Evolutionary conservation across 2,797 vertebrate species (phyloP), one percentile per base, ranked within the genome.

Genomic region (Macrochelys suwanniensis): DNA sequence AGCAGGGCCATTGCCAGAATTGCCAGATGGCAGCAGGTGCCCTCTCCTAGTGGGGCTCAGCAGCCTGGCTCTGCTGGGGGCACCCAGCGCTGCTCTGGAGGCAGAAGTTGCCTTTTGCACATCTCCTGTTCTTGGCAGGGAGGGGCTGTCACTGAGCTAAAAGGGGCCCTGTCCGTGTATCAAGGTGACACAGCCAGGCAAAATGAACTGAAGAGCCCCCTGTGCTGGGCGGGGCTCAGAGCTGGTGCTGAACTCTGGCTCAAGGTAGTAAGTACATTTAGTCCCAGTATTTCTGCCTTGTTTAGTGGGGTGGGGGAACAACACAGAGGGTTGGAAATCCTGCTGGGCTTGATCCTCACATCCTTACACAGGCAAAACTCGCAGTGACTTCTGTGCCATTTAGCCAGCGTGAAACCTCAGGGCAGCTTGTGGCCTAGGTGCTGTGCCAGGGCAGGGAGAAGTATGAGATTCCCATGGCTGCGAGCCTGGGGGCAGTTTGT

Each of bases 361-460:
- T 11, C 17, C n/a, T 21, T 71, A 19, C n/a, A 37, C 68, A 71
- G 71, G 42, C 71, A 12, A 16, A 68, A n/a, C 10, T 45, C 42
- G 1, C 42, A 2, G 3, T 25, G 37, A 45, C 23, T 1, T 23
- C n/a, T 21, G 19, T 37, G 37, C 31, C 19, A 2, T 74, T 42
- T 42, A 45, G 21, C 21, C 71, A 45, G 33, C 4, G 11, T 26
- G 71, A 42, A 42, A 25, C 23, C 37, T 74, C 23, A 42, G 21
- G 21, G 37, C 3, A 4, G 23, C 4, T 42, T 12, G 21, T 45
- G 37, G 71, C 37, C 71, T 37, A 11, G n/a, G n/a, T 11, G 16
- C 16, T 15, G 33, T 42, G 5, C 37, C 71, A 26, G 19, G 11
- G 68, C 19, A 21, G n/a, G 21, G n/a, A 42, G 37, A 19, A 37